These are phyloP conservation scores for Sisyra terminalis DNA, from an alignment of 2,888 invertebrate genomes.

Conservation along the genomic window DNA sequence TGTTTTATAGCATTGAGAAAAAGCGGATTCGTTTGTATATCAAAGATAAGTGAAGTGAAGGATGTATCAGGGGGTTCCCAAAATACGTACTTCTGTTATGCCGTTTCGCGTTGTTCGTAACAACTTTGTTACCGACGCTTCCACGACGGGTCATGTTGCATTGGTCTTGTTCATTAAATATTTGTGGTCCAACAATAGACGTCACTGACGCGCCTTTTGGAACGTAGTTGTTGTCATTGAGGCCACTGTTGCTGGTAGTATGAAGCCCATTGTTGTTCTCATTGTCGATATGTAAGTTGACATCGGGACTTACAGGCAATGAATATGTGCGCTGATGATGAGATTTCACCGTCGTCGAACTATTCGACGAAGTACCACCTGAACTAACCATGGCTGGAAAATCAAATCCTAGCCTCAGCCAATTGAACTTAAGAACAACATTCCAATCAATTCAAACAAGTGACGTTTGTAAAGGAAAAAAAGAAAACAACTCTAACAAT, in stretches of 20 bases:
- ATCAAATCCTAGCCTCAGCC: constrained; percentile 3
- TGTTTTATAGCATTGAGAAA: too few relatives aligned
- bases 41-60: not conserved
- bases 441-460: not conserved
- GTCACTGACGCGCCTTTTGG: not conserved
- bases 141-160: constrained; percentile 7
- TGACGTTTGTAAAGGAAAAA: not conserved
- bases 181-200: not conserved
- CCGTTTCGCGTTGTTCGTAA: constrained; percentile 1
- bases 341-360: constrained; percentile 20
- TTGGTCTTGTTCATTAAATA: not conserved
- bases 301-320: constrained; percentile 32
- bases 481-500: not conserved
- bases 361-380: not conserved
- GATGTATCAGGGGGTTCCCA: too few relatives aligned
- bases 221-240: constrained; percentile 6
- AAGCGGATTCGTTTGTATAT: too few relatives aligned
- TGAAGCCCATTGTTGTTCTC: constrained; percentile 10
- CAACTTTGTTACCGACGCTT: constrained; percentile 5
- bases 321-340: constrained; percentile 52
- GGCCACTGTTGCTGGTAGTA: constrained; percentile 13
- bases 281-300: constrained; percentile 5
- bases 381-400: constrained; percentile 7
- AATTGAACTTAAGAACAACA: not conserved
- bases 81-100: constrained; percentile 8